phyloP scores from a whole-genome alignment of 2,888 invertebrate genomes.

The Tricholauxania praeusta region DNA sequence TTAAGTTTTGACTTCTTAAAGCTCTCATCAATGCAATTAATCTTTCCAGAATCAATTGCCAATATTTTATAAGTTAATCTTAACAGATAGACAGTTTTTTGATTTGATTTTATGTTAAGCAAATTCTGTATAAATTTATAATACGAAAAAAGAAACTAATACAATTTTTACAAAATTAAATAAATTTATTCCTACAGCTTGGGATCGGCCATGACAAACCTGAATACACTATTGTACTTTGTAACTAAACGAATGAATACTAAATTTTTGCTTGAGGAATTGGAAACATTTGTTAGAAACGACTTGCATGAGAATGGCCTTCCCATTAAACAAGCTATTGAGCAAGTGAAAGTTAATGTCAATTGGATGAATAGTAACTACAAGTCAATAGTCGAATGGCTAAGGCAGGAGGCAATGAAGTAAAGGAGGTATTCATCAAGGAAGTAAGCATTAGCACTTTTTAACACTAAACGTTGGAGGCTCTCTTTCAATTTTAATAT shows the following conservation, averaged over 20 bases:
- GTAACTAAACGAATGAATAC: slow-evolving; percentile 81
- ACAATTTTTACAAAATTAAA: not conserved
- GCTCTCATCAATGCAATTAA: too few relatives aligned
- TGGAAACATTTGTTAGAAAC: slow-evolving; percentile 76
- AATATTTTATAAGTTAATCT: too few relatives aligned
- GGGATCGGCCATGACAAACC: slow-evolving; percentile 77
- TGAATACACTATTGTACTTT: slow-evolving; percentile 79
- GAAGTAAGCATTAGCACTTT: too few relatives aligned
- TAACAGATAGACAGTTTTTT: too few relatives aligned
- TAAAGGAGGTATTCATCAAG: too few relatives aligned
- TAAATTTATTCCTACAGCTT: slow-evolving; percentile 70
- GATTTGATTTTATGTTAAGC: too few relatives aligned
- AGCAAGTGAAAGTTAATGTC: slow-evolving; percentile 84
- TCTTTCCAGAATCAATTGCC: too few relatives aligned
- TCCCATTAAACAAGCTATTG: slow-evolving; percentile 83
- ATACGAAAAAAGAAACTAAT: too few relatives aligned
- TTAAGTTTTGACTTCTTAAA: too few relatives aligned
- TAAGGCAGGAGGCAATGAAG: slow-evolving; percentile 59
- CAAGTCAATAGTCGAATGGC: slow-evolving; percentile 80
- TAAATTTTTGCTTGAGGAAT: slow-evolving; percentile 80
- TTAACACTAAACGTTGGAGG: too few relatives aligned
- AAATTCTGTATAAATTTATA: too few relatives aligned
- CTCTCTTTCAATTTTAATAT: too few relatives aligned
- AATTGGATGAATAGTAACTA: slow-evolving; percentile 86
- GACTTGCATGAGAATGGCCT: slow-evolving; percentile 78